Evolutionary conservation across 2,888 invertebrate genomes (phyloP).

Genomic region (Noctua fimbriata): DNA sequence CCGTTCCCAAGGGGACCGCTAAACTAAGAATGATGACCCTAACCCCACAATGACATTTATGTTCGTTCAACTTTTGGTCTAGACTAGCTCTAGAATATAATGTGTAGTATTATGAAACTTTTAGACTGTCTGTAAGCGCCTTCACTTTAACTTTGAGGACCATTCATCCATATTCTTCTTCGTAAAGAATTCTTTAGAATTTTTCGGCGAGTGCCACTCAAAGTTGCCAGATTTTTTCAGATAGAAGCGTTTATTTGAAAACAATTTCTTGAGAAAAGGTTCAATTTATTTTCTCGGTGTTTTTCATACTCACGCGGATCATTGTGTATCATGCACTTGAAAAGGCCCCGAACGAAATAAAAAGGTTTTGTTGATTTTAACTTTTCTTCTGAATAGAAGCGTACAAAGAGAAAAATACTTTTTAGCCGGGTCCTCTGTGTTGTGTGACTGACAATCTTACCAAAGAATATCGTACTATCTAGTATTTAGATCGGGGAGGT

Average conservation of each 20-base stretch:
- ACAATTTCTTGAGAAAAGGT: constrained; percentile 19
- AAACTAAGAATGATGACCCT: constrained; percentile 55
- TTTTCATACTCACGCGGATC: constrained; percentile 11
- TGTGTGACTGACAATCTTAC: not conserved
- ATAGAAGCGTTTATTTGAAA: constrained; percentile 5
- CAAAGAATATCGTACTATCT: not conserved
- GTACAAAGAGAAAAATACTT: not conserved
- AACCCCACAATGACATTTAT: constrained; percentile 40
- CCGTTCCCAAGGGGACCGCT: constrained; percentile 38
- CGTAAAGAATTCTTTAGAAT: constrained; percentile 8
- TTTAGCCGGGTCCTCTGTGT: not conserved
- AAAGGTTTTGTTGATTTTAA: constrained; percentile 18
- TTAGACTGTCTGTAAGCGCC: constrained; percentile 5
- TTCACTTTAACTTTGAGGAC: constrained; percentile 32
- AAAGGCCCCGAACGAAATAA: constrained; percentile 8
- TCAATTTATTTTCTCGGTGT: constrained; percentile 2
- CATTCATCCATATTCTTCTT: constrained; percentile 28
- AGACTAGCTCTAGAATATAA: constrained; percentile 38
- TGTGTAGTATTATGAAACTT: constrained; percentile 44
- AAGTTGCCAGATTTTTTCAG: constrained; percentile 15
- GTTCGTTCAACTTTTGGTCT: constrained; percentile 54
- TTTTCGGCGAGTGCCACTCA: constrained; percentile 20
- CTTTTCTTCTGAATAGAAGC: not conserved
- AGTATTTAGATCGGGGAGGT: not conserved
- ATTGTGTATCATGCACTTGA: constrained; percentile 35